phyloP scores from a whole-genome alignment of 2,888 invertebrate species.

The Microctonus aethiopoides region DNA sequence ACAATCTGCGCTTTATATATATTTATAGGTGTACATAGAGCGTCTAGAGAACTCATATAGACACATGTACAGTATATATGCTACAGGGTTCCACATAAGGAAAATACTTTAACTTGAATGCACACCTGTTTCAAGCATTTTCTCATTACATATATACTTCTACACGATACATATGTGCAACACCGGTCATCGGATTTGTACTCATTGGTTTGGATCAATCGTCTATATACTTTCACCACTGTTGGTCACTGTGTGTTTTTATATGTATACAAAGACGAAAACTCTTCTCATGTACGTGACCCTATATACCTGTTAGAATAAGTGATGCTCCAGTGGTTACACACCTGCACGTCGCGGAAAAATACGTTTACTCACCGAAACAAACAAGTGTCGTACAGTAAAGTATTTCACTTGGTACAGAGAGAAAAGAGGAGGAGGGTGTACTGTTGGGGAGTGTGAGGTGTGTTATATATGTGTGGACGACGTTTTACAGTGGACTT shows the following conservation, averaged over 20 bases:
- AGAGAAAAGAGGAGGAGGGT: constrained; percentile 3
- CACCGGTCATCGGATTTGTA: constrained; percentile 40
- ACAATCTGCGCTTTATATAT: not conserved
- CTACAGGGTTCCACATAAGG: not conserved
- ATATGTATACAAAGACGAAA: not conserved
- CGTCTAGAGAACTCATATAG: not conserved
- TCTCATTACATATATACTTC: not conserved
- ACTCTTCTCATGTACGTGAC: constrained; percentile 11
- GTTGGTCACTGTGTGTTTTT: not conserved
- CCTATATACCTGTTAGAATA: constrained; percentile 5
- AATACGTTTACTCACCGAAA: constrained; percentile 39
- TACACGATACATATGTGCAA: not conserved
- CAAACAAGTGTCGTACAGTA: constrained; percentile 48
- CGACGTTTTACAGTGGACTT: constrained; percentile 8
- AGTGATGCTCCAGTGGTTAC: constrained; percentile 19
- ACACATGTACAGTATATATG: not conserved
- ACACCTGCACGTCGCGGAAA: constrained; percentile 33
- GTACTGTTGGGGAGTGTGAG: not conserved
- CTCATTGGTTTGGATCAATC: constrained; percentile 39
- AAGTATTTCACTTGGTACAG: constrained; percentile 38
- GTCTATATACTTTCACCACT: not conserved
- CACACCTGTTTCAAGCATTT: constrained; percentile 35
- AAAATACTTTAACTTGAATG: constrained; percentile 26
- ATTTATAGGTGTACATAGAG: not conserved
- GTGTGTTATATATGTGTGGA: not conserved